These are phyloP conservation scores for Philaenus spumarius DNA, from an alignment of 1,140 invertebrate genomes.

Conservation along the genomic window DNA sequence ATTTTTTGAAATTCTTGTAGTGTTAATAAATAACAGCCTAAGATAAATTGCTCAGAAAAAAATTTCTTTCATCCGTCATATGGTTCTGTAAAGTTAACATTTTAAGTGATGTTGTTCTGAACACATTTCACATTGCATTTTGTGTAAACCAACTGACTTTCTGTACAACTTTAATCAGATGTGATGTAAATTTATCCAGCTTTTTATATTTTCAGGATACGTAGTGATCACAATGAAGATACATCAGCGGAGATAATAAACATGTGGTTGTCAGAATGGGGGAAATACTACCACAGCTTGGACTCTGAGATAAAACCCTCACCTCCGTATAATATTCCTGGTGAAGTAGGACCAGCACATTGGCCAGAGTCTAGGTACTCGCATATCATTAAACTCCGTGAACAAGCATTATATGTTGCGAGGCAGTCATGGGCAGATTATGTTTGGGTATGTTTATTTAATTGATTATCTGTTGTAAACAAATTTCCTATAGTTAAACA, in stretches of 20 bases:
- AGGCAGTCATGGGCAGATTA: slow-evolving; percentile 77
- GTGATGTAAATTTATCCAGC: too few species aligned
- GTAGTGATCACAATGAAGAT: slow-evolving; percentile 84
- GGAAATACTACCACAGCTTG: slow-evolving; percentile 63
- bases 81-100: not conserved
- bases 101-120: not conserved
- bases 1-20: too few species aligned
- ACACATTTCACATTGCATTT: not conserved
- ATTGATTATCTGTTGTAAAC: too few species aligned
- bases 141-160: not conserved
- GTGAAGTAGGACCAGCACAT: slow-evolving; percentile 60
- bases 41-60: too few species aligned
- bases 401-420: slow-evolving; percentile 66
- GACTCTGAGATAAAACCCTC: slow-evolving; percentile 52
- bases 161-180: not conserved
- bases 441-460: slow-evolving; percentile 67
- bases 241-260: slow-evolving; percentile 63
- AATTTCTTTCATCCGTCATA: too few species aligned
- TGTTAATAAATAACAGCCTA: too few species aligned
- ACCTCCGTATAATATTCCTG: slow-evolving; percentile 43
- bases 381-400: slow-evolving; percentile 74
- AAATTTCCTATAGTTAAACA: too few species aligned
- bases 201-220: slow-evolving; percentile 69
- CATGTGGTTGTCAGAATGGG: slow-evolving; percentile 59
- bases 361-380: slow-evolving; percentile 71